Percentiles rank a stretch among this genome's conserved stretches.
Conservation (phyloP, 2,797 vertebrate genomes). For the Leucoraja ocellata region DNA sequence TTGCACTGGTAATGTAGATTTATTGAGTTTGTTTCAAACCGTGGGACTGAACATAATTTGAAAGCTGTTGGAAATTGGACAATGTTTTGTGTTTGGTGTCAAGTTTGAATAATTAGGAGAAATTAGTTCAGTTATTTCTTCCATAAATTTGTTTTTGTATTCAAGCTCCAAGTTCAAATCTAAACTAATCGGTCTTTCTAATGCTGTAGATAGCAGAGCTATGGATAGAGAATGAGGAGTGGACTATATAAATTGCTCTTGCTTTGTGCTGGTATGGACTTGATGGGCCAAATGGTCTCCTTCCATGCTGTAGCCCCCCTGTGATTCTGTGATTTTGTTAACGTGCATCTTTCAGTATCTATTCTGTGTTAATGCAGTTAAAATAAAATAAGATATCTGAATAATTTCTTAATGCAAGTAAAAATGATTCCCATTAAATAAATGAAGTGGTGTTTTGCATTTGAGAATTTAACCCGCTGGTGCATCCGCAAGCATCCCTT, state of each 20-base stretch:
- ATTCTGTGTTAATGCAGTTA: not conserved
- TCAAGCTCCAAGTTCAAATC: not conserved
- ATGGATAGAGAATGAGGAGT: too few relatives aligned
- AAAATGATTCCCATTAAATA: not conserved
- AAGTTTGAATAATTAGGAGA: not conserved
- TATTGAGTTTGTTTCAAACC: not conserved
- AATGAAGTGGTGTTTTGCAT: not conserved
- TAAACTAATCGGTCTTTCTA: not conserved
- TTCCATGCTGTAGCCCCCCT: too few relatives aligned
- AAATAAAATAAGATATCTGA: not conserved
- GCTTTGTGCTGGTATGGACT: too few relatives aligned
- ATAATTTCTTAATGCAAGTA: not conserved
- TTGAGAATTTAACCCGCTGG: not conserved
- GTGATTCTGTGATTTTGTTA: constrained; percentile 1
- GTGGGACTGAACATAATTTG: not conserved
- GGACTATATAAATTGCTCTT: too few relatives aligned
- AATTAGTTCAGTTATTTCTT: not conserved
- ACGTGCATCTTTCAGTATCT: not conserved
- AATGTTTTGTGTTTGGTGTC: not conserved
- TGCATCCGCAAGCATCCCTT: not conserved
- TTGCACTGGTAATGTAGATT: constrained; percentile 7
- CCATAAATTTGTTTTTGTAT: too few relatives aligned
- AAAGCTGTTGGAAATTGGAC: not conserved
- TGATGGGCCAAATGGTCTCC: too few relatives aligned
- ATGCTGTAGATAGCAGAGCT: not conserved